These are phyloP conservation scores for Terebella lapidaria DNA, from an alignment of 2,888 invertebrate species.

Conservation along the genomic window DNA sequence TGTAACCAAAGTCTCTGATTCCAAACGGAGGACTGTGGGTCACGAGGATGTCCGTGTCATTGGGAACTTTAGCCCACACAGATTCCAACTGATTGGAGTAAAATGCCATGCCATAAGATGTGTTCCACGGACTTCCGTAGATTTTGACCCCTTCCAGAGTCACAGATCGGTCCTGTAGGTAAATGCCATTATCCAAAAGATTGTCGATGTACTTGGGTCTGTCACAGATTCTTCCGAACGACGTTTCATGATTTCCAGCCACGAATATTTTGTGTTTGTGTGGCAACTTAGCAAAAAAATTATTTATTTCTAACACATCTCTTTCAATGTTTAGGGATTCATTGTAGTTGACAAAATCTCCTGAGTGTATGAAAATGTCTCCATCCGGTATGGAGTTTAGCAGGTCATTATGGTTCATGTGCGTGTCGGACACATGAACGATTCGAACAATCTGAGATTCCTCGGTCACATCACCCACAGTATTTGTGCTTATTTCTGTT, in stretches of 20 bases:
- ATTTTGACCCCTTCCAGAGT: constrained; percentile 38
- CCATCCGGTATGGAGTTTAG: constrained; percentile 33
- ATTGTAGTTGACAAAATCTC: constrained; percentile 36
- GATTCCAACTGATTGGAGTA: constrained; percentile 22
- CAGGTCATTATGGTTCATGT: constrained; percentile 30
- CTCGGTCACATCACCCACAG: background rate
- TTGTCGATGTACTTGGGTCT: constrained; percentile 28
- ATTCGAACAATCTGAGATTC: constrained; percentile 24
- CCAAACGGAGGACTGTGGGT: constrained; percentile 42
- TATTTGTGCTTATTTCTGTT: too few relatives aligned
- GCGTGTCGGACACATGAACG: constrained; percentile 46
- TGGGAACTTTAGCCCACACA: constrained; percentile 35
- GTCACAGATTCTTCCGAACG: constrained; percentile 24
- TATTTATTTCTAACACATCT: constrained; percentile 21
- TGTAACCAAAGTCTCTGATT: constrained; percentile 28
- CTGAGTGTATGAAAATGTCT: constrained; percentile 43
- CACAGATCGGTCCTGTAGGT: constrained; percentile 36
- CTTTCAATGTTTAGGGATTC: too few relatives aligned
- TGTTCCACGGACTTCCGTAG: constrained; percentile 39
- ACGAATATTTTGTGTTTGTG: constrained; percentile 43
- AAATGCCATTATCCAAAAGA: constrained; percentile 31
- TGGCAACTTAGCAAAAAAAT: constrained; percentile 34
- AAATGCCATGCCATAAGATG: constrained; percentile 33
- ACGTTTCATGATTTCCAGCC: constrained; percentile 42
- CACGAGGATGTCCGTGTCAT: constrained; percentile 38